phyloP scores from a whole-genome alignment of 2,797 vertebrate genomes.

The Pelodytes ibericus region DNA sequence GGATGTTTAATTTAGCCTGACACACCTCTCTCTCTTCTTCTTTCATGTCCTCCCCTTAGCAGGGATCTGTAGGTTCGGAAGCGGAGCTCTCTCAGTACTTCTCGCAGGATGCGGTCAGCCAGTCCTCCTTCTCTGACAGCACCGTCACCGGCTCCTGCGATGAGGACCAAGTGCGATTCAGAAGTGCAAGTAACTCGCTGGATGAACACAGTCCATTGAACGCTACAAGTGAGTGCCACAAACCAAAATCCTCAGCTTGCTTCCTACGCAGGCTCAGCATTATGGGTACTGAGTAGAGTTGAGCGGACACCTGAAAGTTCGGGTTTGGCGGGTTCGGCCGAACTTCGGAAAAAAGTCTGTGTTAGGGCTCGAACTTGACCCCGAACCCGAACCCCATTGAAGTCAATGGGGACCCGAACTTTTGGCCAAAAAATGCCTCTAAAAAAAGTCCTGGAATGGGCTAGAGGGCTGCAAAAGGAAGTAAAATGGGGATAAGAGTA shows the following conservation, averaged over 20 bases:
- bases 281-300: conserved; percentile 13
- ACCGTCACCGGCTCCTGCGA: conserved; percentile 70
- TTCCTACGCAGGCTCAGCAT: conserved; percentile 4
- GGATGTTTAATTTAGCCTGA: too few species aligned
- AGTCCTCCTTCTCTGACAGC: conserved; percentile 74
- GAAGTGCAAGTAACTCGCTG: conserved; percentile 71
- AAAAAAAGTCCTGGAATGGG: too few species aligned
- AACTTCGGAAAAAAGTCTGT: too few species aligned
- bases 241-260: not conserved
- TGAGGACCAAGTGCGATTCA: conserved; percentile 75
- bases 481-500: too few species aligned
- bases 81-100: conserved; percentile 88
- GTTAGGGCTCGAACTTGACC: too few species aligned
- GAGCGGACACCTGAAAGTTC: too few species aligned
- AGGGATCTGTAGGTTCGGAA: conserved; percentile 87
- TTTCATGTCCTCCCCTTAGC: conserved; percentile 59
- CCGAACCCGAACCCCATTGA: too few species aligned
- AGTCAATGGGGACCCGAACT: too few species aligned
- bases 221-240: conserved; percentile 61
- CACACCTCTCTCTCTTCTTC: not conserved
- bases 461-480: too few species aligned
- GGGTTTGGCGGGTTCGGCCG: too few species aligned
- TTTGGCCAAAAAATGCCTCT: too few species aligned
- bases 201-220: conserved; percentile 66
- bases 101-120: conserved; percentile 70